phyloP scores from a whole-genome alignment of 2,113 vertebrate species.

The Connochaetes taurinus region DNA sequence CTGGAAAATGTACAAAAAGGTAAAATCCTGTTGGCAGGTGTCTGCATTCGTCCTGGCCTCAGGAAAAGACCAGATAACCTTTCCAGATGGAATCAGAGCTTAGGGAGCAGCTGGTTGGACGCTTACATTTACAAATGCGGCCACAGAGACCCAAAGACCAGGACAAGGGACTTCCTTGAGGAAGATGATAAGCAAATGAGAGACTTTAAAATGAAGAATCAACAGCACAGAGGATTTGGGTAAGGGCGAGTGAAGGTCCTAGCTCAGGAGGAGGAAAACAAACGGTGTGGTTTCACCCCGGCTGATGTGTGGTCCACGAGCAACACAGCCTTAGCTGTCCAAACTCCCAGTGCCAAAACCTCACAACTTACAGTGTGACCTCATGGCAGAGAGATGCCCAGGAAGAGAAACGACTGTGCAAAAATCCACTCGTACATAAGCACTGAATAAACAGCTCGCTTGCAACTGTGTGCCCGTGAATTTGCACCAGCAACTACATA shows the following conservation, averaged over 20 bases:
- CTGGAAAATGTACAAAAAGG: not conserved
- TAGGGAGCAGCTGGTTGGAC: accelerated
- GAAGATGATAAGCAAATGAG: accelerated
- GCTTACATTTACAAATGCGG: not conserved
- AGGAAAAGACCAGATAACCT: accelerated
- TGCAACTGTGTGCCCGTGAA: accelerated
- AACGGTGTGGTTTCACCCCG: accelerated
- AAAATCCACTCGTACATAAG: not conserved
- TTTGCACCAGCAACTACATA: accelerated
- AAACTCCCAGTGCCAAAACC: accelerated
- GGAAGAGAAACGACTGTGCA: not conserved
- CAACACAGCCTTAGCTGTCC: accelerated
- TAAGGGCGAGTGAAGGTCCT: accelerated
- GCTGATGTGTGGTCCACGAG: accelerated
- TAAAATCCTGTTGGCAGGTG: accelerated
- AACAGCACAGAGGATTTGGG: accelerated
- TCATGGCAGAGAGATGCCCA: not conserved
- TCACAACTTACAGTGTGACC: accelerated
- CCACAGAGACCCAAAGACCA: accelerated
- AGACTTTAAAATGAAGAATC: accelerated
- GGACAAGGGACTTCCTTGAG: accelerated
- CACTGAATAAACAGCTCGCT: accelerated
- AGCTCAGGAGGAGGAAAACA: no score
- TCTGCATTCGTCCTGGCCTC: accelerated
- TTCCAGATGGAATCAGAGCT: accelerated